Evolutionary conservation across 2,113 vertebrate species (phyloP).

Genomic region (Hucho hucho): DNA sequence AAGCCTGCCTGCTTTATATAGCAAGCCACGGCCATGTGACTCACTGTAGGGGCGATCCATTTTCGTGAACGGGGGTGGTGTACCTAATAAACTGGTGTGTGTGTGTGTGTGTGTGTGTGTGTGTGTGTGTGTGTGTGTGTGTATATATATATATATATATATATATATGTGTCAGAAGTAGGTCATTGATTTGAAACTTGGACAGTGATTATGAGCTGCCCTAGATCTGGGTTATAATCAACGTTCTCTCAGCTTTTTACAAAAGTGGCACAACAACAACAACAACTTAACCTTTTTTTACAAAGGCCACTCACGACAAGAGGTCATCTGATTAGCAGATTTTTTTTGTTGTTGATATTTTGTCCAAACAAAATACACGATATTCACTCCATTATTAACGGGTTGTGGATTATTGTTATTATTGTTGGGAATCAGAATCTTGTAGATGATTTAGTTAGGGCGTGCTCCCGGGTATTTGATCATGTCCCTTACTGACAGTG

Average conservation of each 20-base stretch:
- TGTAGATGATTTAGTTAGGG: too few relatives aligned
- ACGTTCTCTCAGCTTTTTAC: constrained; percentile 67
- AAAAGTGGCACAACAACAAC: constrained; percentile 54
- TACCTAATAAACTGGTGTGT: too few relatives aligned
- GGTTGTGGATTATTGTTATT: background rate
- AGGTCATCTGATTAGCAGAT: constrained; percentile 37
- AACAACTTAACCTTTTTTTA: constrained; percentile 27
- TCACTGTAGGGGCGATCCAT: too few relatives aligned
- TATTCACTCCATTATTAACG: background rate
- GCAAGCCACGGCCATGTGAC: too few relatives aligned
- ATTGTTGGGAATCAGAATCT: background rate
- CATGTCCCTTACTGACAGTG: background rate
- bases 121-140: constrained; percentile 27
- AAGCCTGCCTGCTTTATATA: too few relatives aligned
- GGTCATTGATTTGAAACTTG: constrained; percentile 78
- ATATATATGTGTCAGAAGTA: constrained; percentile 55
- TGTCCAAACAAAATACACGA: background rate
- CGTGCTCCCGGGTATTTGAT: background rate
- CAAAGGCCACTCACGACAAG: constrained; percentile 66
- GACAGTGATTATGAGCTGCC: constrained; percentile 73
- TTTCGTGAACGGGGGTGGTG: too few relatives aligned
- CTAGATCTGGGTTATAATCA: constrained; percentile 74
- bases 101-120: constrained; percentile 7
- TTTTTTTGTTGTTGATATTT: background rate
- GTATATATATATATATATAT: background rate